These are phyloP conservation scores for Cepaea nemoralis DNA, from an alignment of 1,140 invertebrate species.

Conservation along the genomic window DNA sequence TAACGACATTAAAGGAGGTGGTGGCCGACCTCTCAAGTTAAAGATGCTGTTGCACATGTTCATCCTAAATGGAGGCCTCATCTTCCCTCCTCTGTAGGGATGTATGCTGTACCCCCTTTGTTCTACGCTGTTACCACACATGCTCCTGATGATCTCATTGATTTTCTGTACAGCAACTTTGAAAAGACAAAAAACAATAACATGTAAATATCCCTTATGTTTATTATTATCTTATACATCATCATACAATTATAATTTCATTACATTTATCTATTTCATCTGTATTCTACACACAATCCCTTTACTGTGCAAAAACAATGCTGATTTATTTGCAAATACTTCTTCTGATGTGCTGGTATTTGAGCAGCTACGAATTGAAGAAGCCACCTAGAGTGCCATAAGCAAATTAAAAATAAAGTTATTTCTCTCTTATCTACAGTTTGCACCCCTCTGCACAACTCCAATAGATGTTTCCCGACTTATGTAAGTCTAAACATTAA, in stretches of 20 bases:
- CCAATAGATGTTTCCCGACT: no score
- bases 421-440: no score
- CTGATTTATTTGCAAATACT: no score
- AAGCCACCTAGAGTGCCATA: no score
- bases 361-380: no score
- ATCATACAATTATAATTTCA: background rate
- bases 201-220: background rate
- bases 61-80: conserved; percentile 20
- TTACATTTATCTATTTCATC: no score
- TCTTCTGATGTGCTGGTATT: no score
- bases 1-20: conserved; percentile 37
- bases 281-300: no score
- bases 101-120: background rate
- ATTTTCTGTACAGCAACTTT: conserved; percentile 78
- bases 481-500: no score
- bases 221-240: background rate
- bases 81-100: conserved; percentile 11
- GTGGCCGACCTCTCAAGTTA: conserved; percentile 25
- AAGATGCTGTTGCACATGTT: background rate
- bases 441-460: no score
- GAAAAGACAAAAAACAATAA: conserved; percentile 41
- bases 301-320: no score
- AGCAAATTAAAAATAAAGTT: no score
- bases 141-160: conserved; percentile 75
- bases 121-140: conserved; percentile 38